These are phyloP conservation scores for Drosophila tripunctata DNA, from an alignment of 2,888 invertebrate species.

Conservation along the genomic window DNA sequence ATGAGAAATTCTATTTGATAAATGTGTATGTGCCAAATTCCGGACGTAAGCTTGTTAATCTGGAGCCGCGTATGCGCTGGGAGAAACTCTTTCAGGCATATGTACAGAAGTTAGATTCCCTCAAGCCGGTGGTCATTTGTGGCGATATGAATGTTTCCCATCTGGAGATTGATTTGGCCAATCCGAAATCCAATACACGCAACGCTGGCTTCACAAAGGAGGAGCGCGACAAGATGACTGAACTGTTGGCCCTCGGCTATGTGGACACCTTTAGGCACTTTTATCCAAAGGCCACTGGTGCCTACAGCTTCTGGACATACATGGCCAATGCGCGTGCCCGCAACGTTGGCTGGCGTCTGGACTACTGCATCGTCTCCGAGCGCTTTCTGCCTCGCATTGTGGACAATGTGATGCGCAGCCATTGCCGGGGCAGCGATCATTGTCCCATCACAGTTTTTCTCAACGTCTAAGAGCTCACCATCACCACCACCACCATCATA, in stretches of 20 bases:
- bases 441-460: conserved; percentile 94
- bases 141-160: conserved; percentile 99
- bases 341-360: conserved; percentile 98
- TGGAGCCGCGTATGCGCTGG: conserved; percentile 95
- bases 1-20: conserved; percentile 94
- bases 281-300: conserved; percentile 92
- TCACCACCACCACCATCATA: too few species aligned
- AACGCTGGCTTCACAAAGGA: conserved; percentile 98
- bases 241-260: conserved; percentile 91
- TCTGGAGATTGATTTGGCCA: conserved; percentile 96
- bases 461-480: conserved; percentile 82
- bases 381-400: conserved; percentile 90
- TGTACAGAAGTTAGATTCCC: conserved; percentile 91
- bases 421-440: conserved; percentile 97
- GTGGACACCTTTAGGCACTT: conserved; percentile 94
- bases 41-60: conserved; percentile 93
- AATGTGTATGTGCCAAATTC: conserved; percentile 98
- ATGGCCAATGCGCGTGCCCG: conserved; percentile 93
- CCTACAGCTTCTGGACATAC: conserved; percentile 98
- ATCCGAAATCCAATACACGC: conserved; percentile 96
- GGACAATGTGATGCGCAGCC: conserved; percentile 92
- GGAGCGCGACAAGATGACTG: conserved; percentile 95
- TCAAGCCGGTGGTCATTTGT: conserved; percentile 97
- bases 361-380: conserved; percentile 96
- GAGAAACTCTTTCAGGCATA: conserved; percentile 92